Base-by-base conservation (phyloP, 1,140 invertebrate species). In the Danaus melanippus region DNA sequence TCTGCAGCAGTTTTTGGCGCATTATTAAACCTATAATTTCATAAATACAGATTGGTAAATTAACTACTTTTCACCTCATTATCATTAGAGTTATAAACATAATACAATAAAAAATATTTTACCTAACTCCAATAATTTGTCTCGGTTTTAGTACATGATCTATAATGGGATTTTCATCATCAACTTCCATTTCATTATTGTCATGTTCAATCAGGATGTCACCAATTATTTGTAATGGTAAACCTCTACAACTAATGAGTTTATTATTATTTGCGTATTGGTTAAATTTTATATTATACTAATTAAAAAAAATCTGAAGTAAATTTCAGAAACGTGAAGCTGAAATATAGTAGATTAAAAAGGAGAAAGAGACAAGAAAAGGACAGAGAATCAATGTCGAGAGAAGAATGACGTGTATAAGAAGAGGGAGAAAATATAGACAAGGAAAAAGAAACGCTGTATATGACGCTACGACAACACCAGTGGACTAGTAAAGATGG, bases 41-140 rank as follows among this genome's bases (percentile, higher is more conserved):
- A 56, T 49, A 50, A 61, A 52, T 46, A 61, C 51, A 47, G 15
- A 8, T 47, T 47, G 46, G 46, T 47, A 2, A 47, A 47, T 47
- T 47, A 8, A 47, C 3, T 17, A 47, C n/a, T n/a, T n/a, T n/a
- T n/a, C n/a, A n/a, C n/a, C n/a, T n/a, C 32, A 47, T 17, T 0
- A 47, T 47, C 9, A n/a, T 12, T 12, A 15, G 15, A 15, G 15
- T 47, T 15, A 17, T 47, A 17, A 52, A 44, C 9, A 44, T 43
- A 32, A 32, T 44, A 45, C 8, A 52, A 45, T 43, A 44, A 44
- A 52, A 52, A 44, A 12, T 17, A 10, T 45, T 52, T 50, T 45
- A 52, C 50, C 50, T 52, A 52, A 10, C 50, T 52, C 42, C 42
- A 52, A 52, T 52, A 52, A 42, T 43, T 17, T 45, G 50, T 52